Percentiles rank a stretch among this genome's conserved stretches.
Conservation (phyloP, 2,797 vertebrate species). For the Acanthornis magna region DNA sequence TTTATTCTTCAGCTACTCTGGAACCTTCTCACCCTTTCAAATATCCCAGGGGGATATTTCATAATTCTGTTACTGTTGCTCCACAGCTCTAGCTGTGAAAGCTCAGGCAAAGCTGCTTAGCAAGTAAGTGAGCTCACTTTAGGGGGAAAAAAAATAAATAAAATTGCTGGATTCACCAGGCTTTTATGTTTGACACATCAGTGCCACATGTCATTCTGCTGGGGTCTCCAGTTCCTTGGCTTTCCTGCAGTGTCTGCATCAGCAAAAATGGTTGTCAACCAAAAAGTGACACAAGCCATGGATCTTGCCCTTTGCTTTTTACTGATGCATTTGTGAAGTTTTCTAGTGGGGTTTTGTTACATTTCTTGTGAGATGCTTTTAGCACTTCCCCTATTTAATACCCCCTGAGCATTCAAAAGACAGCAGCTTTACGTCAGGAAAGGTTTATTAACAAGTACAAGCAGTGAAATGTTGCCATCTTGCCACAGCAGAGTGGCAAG, state of each 20-base stretch:
- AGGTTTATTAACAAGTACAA: neutral
- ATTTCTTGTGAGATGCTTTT: neutral
- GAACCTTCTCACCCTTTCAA: slow-evolving; percentile 63
- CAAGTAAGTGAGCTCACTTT: slow-evolving; percentile 52
- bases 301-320: slow-evolving; percentile 1
- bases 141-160: neutral
- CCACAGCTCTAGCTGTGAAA: slow-evolving; percentile 21
- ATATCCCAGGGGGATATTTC: slow-evolving; percentile 59
- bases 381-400: neutral
- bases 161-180: neutral
- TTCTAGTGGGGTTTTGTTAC: neutral
- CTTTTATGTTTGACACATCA: slow-evolving; percentile 41
- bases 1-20: slow-evolving; percentile 53
- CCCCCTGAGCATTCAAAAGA: neutral
- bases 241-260: neutral
- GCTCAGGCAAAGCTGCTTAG: slow-evolving; percentile 62
- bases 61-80: slow-evolving; percentile 53
- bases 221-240: neutral
- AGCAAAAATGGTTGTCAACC: neutral
- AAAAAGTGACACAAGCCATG: neutral
- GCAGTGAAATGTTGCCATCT: neutral
- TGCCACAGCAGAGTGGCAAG: neutral
- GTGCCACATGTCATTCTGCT: neutral
- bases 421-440: neutral
- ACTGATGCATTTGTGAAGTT: neutral